phyloP scores from a whole-genome alignment of 2,113 vertebrate genomes.

The Cisticola juncidis region DNA sequence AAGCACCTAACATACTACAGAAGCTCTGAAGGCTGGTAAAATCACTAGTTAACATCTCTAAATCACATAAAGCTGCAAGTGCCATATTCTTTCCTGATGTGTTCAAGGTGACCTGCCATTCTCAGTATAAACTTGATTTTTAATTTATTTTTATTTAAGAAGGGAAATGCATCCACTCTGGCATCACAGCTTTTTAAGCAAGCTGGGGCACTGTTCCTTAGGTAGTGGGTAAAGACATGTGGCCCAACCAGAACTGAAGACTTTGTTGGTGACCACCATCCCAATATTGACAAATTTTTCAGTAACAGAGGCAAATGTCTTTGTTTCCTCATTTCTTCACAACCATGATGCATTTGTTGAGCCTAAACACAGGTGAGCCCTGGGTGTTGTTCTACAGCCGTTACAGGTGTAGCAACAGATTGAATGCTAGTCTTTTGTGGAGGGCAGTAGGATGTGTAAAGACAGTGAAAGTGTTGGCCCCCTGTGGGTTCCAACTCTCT shows the following conservation, averaged over 20 bases:
- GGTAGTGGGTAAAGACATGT: background rate
- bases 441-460: background rate
- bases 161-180: background rate
- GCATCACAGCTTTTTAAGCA: background rate
- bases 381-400: background rate
- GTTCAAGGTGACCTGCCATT: slow-evolving; percentile 29
- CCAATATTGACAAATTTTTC: background rate
- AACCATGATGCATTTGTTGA: background rate
- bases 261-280: background rate
- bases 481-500: background rate
- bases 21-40: background rate
- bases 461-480: background rate
- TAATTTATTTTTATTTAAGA: background rate
- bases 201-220: background rate
- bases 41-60: slow-evolving; percentile 15
- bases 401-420: background rate
- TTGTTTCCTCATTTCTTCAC: background rate
- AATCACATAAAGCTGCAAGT: background rate
- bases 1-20: background rate
- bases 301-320: accelerated
- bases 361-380: background rate
- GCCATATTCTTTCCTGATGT: background rate
- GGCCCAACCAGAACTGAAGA: background rate
- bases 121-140: background rate
- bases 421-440: background rate